These are phyloP conservation scores for Athene noctua DNA, from an alignment of 2,113 vertebrate genomes.

Conservation along the genomic window DNA sequence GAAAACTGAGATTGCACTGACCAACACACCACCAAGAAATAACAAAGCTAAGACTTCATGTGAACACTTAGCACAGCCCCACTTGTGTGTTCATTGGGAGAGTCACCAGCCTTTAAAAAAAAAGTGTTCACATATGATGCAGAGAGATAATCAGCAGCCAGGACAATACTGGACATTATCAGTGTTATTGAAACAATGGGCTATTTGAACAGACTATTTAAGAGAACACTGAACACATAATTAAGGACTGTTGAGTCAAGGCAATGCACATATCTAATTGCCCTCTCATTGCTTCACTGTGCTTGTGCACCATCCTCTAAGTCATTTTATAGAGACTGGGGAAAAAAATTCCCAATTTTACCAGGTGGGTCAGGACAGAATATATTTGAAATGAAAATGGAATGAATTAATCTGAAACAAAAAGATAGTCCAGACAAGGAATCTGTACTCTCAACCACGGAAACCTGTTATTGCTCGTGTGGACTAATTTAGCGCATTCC, in stretches of 20 bases:
- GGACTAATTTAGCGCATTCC: slow-evolving; percentile 28
- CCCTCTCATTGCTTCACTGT: background rate
- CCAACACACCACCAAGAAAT: background rate
- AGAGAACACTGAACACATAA: background rate
- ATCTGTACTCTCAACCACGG: background rate
- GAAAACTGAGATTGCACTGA: background rate
- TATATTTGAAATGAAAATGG: background rate
- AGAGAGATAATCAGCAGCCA: background rate
- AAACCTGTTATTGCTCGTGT: slow-evolving; percentile 9
- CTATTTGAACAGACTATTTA: background rate
- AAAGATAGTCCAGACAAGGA: background rate
- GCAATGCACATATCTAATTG: background rate
- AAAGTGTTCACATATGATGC: background rate
- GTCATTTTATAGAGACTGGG: background rate
- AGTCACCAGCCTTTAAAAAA: background rate
- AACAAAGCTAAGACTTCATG: background rate
- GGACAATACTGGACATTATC: background rate
- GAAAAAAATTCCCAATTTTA: background rate
- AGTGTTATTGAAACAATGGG: background rate
- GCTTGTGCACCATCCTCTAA: background rate
- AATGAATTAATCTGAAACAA: background rate
- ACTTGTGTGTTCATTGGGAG: rapidly evolving
- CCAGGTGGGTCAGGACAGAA: background rate
- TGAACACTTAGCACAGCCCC: background rate
- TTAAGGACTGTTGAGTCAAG: background rate